Base-by-base conservation (phyloP, 2,888 invertebrate species). In the Creontiades dilutus region DNA sequence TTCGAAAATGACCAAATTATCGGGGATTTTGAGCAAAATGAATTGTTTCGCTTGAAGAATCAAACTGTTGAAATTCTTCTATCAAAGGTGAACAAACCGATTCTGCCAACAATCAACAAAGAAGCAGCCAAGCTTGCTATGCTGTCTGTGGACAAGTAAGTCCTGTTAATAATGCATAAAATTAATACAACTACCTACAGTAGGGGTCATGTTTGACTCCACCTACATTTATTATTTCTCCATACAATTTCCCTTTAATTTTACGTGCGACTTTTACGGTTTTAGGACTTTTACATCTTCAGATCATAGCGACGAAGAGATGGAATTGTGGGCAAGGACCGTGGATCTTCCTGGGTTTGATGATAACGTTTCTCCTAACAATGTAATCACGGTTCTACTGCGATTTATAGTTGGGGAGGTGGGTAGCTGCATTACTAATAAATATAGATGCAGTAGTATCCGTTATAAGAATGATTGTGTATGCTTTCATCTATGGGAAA, bases 311-410 rank as follows among this genome's bases (percentile, higher is more conserved):
- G 96, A 96, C 92, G 96, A 96, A 91, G 96, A 96, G 91, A 94
- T 95, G 92, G 97, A 97, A 92, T 94, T 96, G 84, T 96, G 96
- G 95, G 96, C 96, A 0, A 94, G 96, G 90, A 95, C 95, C 11
- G 95, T 97, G 0, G 96, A 97, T 93, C 94, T 97, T 61, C 96
- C 97, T 0, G 96, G 97, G 0, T 96, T 97, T 91, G 97, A 97
- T 92, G 97, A 97, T 92, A 97, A 96, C 92, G 95, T 96, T 48
- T 97, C 97, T 0, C 96, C 96, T 0, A 95, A 95, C 92, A 97
- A 97, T 93, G 95, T 94, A 85, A 96, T 97, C 89, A 95, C 95
- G 86, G 94, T 96, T 57, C 94, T 97, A 89, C 93, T 96, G 86
- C 94, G 97, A 92, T 95, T 97, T 91, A 95, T 96, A 37, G 94